phyloP scores from a whole-genome alignment of 1,140 invertebrate genomes.

The Leptopilina clavipes region DNA sequence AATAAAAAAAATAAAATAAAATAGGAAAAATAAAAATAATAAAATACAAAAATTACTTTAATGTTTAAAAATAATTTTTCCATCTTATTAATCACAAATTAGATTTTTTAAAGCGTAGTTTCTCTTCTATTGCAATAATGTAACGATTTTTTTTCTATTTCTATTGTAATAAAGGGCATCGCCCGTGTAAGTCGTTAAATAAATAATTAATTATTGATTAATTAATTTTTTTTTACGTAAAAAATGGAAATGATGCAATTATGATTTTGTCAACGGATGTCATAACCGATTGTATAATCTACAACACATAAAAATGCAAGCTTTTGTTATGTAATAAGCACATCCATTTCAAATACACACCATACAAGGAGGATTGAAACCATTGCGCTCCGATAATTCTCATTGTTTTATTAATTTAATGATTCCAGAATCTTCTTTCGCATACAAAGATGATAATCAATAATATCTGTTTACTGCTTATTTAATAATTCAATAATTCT shows the following conservation, averaged over 20 bases:
- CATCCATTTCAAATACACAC: not conserved
- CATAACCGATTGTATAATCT: not conserved
- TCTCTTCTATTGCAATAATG: no score
- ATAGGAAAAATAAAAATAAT: no score
- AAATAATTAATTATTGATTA: no score
- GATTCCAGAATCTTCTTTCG: slow-evolving; percentile 8
- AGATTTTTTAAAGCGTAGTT: no score
- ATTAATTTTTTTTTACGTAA: not conserved
- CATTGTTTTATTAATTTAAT: slow-evolving; percentile 12
- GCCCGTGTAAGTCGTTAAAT: no score
- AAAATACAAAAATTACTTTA: no score
- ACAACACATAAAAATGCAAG: not conserved
- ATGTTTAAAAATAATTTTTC: no score
- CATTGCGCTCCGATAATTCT: slow-evolving; percentile 3
- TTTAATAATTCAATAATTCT: no score
- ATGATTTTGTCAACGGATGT: not conserved
- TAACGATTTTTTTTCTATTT: no score
- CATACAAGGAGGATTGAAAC: not conserved
- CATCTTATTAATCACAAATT: no score
- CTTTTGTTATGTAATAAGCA: slow-evolving; percentile 3
- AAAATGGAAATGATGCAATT: slow-evolving; percentile 3
- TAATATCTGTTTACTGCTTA: not conserved
- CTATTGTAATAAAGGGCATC: no score
- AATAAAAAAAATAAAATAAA: no score
- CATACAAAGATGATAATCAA: not conserved